Base-by-base conservation (phyloP, 2,888 invertebrate genomes). In the Caenorhabditis drosophilae region DNA sequence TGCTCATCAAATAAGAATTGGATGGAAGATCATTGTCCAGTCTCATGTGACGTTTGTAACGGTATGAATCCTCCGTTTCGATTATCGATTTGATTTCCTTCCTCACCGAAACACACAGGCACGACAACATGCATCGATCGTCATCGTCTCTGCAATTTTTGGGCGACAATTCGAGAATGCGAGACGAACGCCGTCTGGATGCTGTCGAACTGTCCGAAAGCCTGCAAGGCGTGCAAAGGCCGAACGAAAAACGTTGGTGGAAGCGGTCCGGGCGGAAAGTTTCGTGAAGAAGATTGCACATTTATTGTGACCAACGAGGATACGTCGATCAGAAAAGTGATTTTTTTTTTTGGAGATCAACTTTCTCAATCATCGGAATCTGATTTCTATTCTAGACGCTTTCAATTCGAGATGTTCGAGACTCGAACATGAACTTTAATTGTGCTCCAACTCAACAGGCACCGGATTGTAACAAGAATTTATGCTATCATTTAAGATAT, bases 171-270 rank as follows among this genome's bases (percentile, higher is more conserved):
- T 49, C 70, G 77, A 36, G 82, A 82, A 44, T 82, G 82, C 45
- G 78, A 79, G 40, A 79, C 80, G 9, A 82, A 82, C 61, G 78
- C 75, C 2, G 82, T 82, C 3, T 83, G 83, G 83, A 83, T 83
- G 83, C 45, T 79, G 20, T 71, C 77, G 6, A 78, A 83, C 48
- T 83, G 83, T 51, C 73, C 81, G 9, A 67, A 73, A 41, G 67
- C 77, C 7, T 83, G 83, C 60, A 80, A 79, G 40, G 72, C 78
- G 6, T 83, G 83, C 57, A 82, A 80, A 56, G 81, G 81, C 45
- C 46, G 73, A 4, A 62, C 70, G 31, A 70, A 64, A 35, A 73
- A 73, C n/a, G 62, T 55, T 15, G 64, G 67, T 18, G 73, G 74
- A 16, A 58, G 54, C 18, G 55, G 70, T 15, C 53, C 67, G 6